phyloP scores from a whole-genome alignment of 2,113 vertebrate species.

The Apodemus sylvaticus region DNA sequence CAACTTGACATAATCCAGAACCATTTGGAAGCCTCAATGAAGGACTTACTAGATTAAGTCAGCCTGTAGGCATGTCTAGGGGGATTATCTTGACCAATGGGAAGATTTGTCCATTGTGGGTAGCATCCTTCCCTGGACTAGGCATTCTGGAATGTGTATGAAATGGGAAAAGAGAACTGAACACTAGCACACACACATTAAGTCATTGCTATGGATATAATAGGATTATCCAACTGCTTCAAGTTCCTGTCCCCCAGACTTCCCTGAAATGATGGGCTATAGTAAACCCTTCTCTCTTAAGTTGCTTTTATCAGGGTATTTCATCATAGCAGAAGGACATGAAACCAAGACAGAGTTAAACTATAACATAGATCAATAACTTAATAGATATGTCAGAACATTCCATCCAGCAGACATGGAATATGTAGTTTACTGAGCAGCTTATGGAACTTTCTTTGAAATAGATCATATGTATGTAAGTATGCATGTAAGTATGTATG shows the following conservation, averaged over 20 bases:
- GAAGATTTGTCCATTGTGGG: not conserved
- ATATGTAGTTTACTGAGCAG: not conserved
- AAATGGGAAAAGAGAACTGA: not conserved
- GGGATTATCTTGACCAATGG: not conserved
- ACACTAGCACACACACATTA: not conserved
- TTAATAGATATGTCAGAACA: not conserved
- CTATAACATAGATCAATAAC: not conserved
- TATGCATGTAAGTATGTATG: too few species aligned
- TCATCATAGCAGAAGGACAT: not conserved
- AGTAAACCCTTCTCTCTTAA: not conserved
- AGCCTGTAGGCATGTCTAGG: not conserved
- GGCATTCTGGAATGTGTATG: not conserved
- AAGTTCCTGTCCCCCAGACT: not conserved
- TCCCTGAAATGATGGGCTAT: not conserved
- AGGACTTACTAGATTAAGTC: not conserved
- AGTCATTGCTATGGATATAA: not conserved
- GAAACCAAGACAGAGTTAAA: not conserved
- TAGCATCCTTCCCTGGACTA: not conserved
- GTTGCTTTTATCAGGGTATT: not conserved
- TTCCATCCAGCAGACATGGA: not conserved
- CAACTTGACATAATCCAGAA: not conserved
- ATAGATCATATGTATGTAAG: not conserved
- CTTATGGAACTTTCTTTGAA: not conserved
- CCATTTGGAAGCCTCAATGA: not conserved
- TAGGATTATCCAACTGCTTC: not conserved